Conservation (phyloP, 1,140 invertebrate genomes). For the Drosophila grimshawi region DNA sequence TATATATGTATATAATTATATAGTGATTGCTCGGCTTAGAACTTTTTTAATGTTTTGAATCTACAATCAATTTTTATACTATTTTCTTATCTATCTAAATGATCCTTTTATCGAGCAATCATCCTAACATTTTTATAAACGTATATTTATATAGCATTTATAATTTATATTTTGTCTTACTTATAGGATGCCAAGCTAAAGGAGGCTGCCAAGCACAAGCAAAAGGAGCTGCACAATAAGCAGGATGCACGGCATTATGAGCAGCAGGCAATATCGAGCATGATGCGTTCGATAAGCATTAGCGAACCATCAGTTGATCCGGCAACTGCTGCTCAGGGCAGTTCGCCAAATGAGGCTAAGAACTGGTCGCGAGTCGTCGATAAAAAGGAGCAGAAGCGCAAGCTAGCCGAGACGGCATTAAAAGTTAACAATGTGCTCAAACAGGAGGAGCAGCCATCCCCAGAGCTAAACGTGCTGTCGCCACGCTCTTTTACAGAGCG, state of each 20-base stretch:
- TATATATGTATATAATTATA: background rate
- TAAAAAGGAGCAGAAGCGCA: slow-evolving; percentile 78
- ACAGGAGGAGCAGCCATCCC: slow-evolving; percentile 61
- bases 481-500: background rate
- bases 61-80: too few species aligned
- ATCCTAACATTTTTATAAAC: too few species aligned
- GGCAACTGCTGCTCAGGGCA: slow-evolving; percentile 22
- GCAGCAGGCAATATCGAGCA: slow-evolving; percentile 73
- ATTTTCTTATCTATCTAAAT: too few species aligned
- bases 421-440: slow-evolving; percentile 82
- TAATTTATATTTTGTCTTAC: background rate
- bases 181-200: slow-evolving; percentile 45
- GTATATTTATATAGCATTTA: too few species aligned
- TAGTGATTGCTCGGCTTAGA: too few species aligned
- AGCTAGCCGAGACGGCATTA: slow-evolving; percentile 70
- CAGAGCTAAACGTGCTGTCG: slow-evolving; percentile 34
- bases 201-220: slow-evolving; percentile 60
- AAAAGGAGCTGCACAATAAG: slow-evolving; percentile 64
- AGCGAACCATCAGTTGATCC: slow-evolving; percentile 27
- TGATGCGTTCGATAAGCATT: slow-evolving; percentile 72
- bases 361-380: slow-evolving; percentile 79
- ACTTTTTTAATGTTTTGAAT: too few species aligned
- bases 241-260: slow-evolving; percentile 72
- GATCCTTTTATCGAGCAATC: too few species aligned
- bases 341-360: slow-evolving; percentile 43